Evolutionary conservation across 2,888 invertebrate species (phyloP), one percentile per base, ranked within the genome.

Genomic region (Eremobia ochroleuca): DNA sequence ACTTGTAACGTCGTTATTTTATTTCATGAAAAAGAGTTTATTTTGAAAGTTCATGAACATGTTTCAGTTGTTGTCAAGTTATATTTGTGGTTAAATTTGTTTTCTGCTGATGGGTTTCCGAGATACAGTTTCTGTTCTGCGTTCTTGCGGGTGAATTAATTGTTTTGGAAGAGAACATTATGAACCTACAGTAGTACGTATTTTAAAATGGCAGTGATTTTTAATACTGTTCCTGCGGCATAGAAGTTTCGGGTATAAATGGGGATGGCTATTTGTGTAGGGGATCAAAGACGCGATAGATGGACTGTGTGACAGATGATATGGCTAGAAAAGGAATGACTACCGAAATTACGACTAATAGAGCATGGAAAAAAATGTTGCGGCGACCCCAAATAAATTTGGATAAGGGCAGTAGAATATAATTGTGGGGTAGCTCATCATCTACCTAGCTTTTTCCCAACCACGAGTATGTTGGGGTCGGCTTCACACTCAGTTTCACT

Each of bases 11-110:
- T 34, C 69, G 80, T 83, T 82, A 84, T 83, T 89, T 88, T 85
- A 87, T 88, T 89, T 83, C 79, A 86, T 79, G 81, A 79, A 88
- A 88, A 88, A 89, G 88, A 88, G 85, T 88, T 85, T 76, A 83
- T 86, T 87, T 77, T 70, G 73, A 74, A 86, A 88, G 89, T 89
- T 89, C 81, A 86, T 73, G 79, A 85, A 79, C 84, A 86, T 85
- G 82, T 78, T 84, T 75, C 82, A 65, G 81, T 82, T 79, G 80
- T 85, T 87, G 28, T 67, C 77, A 77, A 89, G 77, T 86, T 83
- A 77, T 82, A 76, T 87, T 85, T 79, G 81, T 76, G 79, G 76
- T 86, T 82, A 73, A 82, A 82, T 85, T 86, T 86, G 79, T 83
- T 89, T 86, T 69, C 73, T 62, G 58, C 55, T 87, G 79, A 85